Evolutionary conservation across 23 tunicate species (phyloP).

Genomic region (Trididemnum nubilum): DNA sequence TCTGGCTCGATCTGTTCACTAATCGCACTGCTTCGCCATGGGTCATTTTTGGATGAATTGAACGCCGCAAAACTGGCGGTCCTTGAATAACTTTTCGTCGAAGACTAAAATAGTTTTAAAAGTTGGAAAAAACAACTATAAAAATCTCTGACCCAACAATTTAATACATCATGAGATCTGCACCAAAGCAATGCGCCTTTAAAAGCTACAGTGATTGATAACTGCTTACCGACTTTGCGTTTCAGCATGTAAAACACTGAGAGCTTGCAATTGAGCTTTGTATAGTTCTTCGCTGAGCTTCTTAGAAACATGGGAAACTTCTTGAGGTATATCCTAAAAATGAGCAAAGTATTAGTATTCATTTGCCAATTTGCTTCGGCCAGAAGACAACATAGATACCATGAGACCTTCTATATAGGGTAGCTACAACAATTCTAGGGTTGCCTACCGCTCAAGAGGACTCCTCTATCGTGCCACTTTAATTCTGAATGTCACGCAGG

Average conservation of each 20-base stretch:
- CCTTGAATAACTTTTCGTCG: constrained; percentile 21
- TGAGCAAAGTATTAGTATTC: too few relatives aligned
- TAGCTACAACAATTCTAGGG: too few relatives aligned
- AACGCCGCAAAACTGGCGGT: constrained; percentile 28
- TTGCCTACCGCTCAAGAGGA: too few relatives aligned
- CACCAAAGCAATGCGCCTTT: not conserved
- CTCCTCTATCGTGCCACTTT: too few relatives aligned
- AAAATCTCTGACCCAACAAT: not conserved
- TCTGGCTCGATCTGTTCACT: constrained; percentile 86
- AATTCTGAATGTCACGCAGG: too few relatives aligned
- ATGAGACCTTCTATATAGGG: too few relatives aligned
- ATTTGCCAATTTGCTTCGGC: too few relatives aligned
- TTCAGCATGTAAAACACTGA: constrained; percentile 40
- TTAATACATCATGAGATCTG: not conserved
- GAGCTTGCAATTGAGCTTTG: constrained; percentile 74
- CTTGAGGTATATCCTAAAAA: not conserved
- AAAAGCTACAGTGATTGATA: not conserved
- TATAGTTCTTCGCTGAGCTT: constrained; percentile 44
- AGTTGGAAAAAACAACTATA: not conserved
- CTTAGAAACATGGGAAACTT: not conserved
- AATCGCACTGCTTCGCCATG: constrained; percentile 57
- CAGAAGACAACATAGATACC: too few relatives aligned
- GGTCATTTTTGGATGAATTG: constrained; percentile 51
- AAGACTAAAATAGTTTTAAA: constrained; percentile 35
- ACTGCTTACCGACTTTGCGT: constrained; percentile 25